Evolutionary conservation across 2,888 invertebrate genomes (phyloP).

Genomic region (Xestia ashworthii): DNA sequence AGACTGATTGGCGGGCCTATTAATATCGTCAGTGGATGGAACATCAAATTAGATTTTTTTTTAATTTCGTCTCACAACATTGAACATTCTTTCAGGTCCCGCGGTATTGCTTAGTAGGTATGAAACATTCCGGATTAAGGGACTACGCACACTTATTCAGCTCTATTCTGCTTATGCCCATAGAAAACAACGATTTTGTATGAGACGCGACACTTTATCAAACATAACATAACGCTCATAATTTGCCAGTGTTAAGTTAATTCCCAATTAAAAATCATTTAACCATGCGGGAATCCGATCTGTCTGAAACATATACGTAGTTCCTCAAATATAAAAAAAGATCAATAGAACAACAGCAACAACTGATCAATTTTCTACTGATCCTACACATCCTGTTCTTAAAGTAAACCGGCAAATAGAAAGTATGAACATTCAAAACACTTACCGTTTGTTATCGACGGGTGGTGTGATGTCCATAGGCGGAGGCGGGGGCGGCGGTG

Average conservation of each 20-base stretch:
- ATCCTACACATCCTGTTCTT: conserved; percentile 24
- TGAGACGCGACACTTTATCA: neutral
- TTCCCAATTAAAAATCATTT: neutral
- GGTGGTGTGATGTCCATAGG: conserved; percentile 76
- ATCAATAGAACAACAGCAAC: neutral
- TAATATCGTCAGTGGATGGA: neutral
- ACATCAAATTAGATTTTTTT: neutral
- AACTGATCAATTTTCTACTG: conserved; percentile 16
- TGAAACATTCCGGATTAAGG: neutral
- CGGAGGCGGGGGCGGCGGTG: conserved; percentile 79
- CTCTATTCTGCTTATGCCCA: no score
- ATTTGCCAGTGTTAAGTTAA: neutral
- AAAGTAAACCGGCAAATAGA: conserved; percentile 25
- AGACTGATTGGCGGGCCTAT: conserved; percentile 29
- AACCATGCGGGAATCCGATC: neutral
- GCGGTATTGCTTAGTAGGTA: conserved; percentile 1
- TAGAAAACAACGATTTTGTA: no score
- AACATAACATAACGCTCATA: neutral
- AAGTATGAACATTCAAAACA: conserved; percentile 48
- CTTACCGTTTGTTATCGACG: conserved; percentile 76
- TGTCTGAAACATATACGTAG: neutral
- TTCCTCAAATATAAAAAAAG: conserved; percentile 4
- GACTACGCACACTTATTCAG: no score
- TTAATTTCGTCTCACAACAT: neutral
- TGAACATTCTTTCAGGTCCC: neutral